phyloP scores from a whole-genome alignment of 2,888 invertebrate genomes.

The Xestia c-nigrum region DNA sequence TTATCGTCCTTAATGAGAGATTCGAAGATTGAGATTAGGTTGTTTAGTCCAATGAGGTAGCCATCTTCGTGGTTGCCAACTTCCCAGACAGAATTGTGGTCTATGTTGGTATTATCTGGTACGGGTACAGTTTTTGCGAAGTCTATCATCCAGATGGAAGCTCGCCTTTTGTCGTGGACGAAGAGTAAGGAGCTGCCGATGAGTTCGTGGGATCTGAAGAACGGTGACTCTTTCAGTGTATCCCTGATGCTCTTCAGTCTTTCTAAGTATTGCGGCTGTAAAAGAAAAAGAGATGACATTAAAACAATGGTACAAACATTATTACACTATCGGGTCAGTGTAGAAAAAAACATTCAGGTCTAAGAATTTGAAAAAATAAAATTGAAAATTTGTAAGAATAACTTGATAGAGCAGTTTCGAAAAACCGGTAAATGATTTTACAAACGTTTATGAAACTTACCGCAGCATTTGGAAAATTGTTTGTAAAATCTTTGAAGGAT shows the following conservation, averaged over 20 bases:
- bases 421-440: neutral
- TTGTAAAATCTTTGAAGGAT: slow-evolving; percentile 95
- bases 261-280: slow-evolving; percentile 95
- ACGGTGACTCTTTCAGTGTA: slow-evolving; percentile 95
- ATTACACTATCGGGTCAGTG: too few species aligned
- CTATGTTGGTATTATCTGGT: slow-evolving; percentile 93
- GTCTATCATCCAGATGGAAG: slow-evolving; percentile 99
- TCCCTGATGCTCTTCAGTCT: slow-evolving; percentile 96
- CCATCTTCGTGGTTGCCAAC: slow-evolving; percentile 99
- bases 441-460: slow-evolving; percentile 89
- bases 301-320: neutral
- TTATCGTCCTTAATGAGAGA: slow-evolving; percentile 90
- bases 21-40: slow-evolving; percentile 96
- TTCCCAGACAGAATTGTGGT: slow-evolving; percentile 96
- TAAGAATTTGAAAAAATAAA: neutral
- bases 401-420: neutral
- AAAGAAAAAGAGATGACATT: slow-evolving; percentile 65
- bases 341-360: too few species aligned
- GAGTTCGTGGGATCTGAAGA: slow-evolving; percentile 98
- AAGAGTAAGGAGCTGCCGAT: slow-evolving; percentile 98
- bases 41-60: slow-evolving; percentile 97
- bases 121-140: slow-evolving; percentile 98
- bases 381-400: neutral
- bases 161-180: slow-evolving; percentile 97
- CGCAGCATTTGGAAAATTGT: slow-evolving; percentile 94